Conservation (phyloP, 2,888 invertebrate genomes). For the Busseola fusca region DNA sequence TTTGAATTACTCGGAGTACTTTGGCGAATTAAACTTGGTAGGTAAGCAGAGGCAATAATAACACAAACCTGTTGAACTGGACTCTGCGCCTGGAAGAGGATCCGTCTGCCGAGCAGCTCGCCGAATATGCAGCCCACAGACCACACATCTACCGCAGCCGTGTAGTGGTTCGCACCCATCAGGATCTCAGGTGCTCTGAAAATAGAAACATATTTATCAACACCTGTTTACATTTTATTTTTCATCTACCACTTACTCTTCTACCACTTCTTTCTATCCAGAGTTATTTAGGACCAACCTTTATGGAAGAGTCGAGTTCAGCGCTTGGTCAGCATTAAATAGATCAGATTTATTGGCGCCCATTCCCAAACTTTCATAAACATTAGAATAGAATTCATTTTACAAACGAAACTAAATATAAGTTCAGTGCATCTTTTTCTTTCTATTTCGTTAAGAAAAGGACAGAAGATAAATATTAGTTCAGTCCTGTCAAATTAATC, state of each 20-base stretch:
- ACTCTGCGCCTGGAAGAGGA: constrained; percentile 99
- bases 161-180: constrained; percentile 99
- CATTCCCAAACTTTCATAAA: too few species aligned
- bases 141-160: constrained; percentile 99
- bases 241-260: not conserved
- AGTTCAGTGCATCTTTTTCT: too few species aligned
- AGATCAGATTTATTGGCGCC: not conserved
- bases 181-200: constrained; percentile 98
- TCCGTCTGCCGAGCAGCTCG: constrained; percentile 97
- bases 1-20: not conserved
- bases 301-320: not conserved
- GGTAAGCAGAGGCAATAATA: not conserved
- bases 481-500: too few species aligned
- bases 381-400: too few species aligned
- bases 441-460: too few species aligned
- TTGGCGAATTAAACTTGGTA: not conserved
- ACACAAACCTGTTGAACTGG: constrained; percentile 96
- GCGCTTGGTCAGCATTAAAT: not conserved
- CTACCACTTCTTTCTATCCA: not conserved
- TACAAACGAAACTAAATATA: too few species aligned
- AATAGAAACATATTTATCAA: constrained; percentile 41
- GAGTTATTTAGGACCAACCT: not conserved
- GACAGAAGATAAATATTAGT: too few species aligned
- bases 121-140: constrained; percentile 99
- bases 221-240: not conserved